A percentile compares a stretch with the other conserved stretches of the same genome.
Conservation (phyloP, 2,888 invertebrate genomes). For the Drosophila monieri region DNA sequence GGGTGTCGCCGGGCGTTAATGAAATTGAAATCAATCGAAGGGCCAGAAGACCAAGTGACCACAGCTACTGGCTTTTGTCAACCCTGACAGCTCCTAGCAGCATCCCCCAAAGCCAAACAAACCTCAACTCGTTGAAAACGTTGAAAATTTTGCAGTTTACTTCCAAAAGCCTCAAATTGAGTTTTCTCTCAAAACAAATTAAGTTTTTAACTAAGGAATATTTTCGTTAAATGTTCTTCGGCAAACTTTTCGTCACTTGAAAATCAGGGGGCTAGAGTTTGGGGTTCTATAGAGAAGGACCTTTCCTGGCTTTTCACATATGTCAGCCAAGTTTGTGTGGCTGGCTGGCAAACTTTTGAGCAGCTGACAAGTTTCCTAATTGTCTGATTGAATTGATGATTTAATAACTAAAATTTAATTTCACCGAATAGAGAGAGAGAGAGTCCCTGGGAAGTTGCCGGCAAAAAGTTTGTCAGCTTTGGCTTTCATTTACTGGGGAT, state of each 20-base stretch:
- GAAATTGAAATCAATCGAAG: slow-evolving; percentile 74
- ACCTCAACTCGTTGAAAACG: slow-evolving; percentile 8
- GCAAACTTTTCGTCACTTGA: slow-evolving; percentile 53
- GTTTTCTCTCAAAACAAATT: slow-evolving; percentile 53
- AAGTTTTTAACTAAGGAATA: slow-evolving; percentile 46
- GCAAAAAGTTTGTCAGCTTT: slow-evolving; percentile 60
- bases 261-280: neutral
- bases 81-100: neutral
- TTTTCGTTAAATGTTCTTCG: slow-evolving; percentile 48
- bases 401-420: slow-evolving; percentile 83
- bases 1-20: slow-evolving; percentile 66
- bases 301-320: slow-evolving; percentile 50
- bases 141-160: slow-evolving; percentile 39
- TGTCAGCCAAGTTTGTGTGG: slow-evolving; percentile 67
- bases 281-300: too few relatives aligned
- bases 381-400: slow-evolving; percentile 83
- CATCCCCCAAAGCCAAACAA: slow-evolving; percentile 10
- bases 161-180: slow-evolving; percentile 64
- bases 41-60: slow-evolving; percentile 14
- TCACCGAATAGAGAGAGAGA: slow-evolving; percentile 29
- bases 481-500: slow-evolving; percentile 63
- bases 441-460: slow-evolving; percentile 4
- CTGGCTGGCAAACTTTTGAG: slow-evolving; percentile 60
- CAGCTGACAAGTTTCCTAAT: slow-evolving; percentile 79
- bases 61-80: slow-evolving; percentile 15